A percentile compares a stretch with the other conserved stretches of the same genome.
phyloP scores from a whole-genome alignment of 1,140 invertebrate genomes.

The Zaprionus nigranus region DNA sequence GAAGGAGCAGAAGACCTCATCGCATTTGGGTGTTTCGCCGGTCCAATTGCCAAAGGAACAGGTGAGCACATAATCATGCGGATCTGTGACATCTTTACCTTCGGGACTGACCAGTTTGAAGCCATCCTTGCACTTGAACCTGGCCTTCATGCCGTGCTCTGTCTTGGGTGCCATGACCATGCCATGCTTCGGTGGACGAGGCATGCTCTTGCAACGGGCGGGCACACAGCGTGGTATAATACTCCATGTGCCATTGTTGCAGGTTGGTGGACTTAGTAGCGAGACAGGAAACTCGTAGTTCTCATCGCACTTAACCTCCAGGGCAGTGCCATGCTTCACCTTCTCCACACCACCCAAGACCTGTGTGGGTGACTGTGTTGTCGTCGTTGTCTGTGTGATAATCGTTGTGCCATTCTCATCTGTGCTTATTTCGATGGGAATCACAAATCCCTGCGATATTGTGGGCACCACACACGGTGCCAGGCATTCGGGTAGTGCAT shows the following conservation, averaged over 20 bases:
- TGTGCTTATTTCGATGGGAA: constrained; percentile 82
- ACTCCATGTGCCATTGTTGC: constrained; percentile 98
- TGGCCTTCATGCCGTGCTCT: constrained; percentile 96
- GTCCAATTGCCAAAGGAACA: constrained; percentile 98
- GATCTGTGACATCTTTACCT: constrained; percentile 84
- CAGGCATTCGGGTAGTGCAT: constrained; percentile 94
- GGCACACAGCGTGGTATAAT: constrained; percentile 96
- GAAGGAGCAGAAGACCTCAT: constrained; percentile 97
- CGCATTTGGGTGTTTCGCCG: constrained; percentile 92
- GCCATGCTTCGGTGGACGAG: constrained; percentile 94
- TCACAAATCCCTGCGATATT: constrained; percentile 92
- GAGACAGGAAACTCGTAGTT: constrained; percentile 92
- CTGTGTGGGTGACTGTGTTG: constrained; percentile 85
- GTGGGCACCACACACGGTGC: constrained; percentile 96
- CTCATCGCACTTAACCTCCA: constrained; percentile 93
- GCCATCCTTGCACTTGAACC: constrained; percentile 96
- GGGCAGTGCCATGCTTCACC: constrained; percentile 93
- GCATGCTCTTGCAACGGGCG: constrained; percentile 95
- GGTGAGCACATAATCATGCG: constrained; percentile 88
- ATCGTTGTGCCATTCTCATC: constrained; percentile 82
- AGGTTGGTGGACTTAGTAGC: constrained; percentile 86
- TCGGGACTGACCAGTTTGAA: constrained; percentile 91
- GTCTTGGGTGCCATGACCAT: constrained; percentile 98
- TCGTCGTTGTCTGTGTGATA: constrained; percentile 85
- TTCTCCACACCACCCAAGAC: constrained; percentile 85